phyloP scores from a whole-genome alignment of 2,797 vertebrate genomes.

The Ctenosaura bakeri region DNA sequence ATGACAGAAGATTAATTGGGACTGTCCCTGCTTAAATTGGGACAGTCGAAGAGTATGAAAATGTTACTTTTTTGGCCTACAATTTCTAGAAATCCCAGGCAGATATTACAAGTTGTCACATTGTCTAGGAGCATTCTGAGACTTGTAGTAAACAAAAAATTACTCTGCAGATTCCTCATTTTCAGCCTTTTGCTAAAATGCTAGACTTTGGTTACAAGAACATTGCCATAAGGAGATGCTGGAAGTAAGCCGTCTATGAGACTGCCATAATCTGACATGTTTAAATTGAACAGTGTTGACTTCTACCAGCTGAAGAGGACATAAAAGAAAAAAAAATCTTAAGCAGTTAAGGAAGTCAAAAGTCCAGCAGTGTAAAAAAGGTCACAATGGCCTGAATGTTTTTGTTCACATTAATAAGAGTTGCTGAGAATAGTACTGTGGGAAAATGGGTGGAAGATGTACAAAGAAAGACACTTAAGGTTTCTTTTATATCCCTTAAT shows the following conservation, averaged over 20 bases:
- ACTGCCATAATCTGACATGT: neutral
- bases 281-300: neutral
- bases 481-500: accelerated
- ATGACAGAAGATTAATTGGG: no score
- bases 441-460: neutral
- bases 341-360: neutral
- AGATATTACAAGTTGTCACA: no score
- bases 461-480: accelerated
- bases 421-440: constrained; percentile 37
- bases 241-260: neutral
- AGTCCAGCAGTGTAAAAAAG: accelerated
- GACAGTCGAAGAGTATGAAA: no score
- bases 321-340: neutral
- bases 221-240: neutral
- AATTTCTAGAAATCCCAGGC: neutral
- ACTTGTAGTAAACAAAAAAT: neutral
- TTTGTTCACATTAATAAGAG: constrained; percentile 62
- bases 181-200: neutral
- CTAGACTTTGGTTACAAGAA: neutral
- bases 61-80: no score
- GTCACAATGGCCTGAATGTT: constrained; percentile 16
- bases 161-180: no score
- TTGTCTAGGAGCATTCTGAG: neutral
- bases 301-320: no score
- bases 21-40: no score